Conservation (phyloP, 2,113 vertebrate genomes). For the Pteropus alecto region DNA sequence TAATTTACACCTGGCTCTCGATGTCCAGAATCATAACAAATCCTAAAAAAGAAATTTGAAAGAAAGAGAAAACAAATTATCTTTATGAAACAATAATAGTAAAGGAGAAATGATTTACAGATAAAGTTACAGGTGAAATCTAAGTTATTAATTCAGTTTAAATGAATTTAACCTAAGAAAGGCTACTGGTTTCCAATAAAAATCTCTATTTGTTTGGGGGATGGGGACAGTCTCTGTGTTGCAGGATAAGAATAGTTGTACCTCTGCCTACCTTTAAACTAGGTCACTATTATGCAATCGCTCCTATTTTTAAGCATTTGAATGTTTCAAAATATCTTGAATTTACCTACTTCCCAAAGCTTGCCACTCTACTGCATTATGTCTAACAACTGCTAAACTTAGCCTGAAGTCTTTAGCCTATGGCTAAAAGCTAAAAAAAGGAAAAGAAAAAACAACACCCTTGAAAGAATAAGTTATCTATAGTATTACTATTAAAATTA, state of each 20-base stretch:
- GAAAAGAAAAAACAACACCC: background rate
- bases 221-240: background rate
- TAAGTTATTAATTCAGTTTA: background rate
- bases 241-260: background rate
- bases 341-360: conserved; percentile 34
- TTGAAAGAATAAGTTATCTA: background rate
- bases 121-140: background rate
- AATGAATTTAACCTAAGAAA: background rate
- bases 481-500: background rate
- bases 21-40: background rate
- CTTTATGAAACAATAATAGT: background rate
- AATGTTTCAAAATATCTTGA: conserved; percentile 41
- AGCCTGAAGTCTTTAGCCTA: conserved; percentile 35
- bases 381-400: conserved; percentile 40
- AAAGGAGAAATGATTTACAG: background rate
- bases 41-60: background rate
- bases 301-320: background rate
- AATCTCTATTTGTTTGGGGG: background rate
- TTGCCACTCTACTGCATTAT: background rate
- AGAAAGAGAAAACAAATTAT: background rate
- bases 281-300: conserved; percentile 44
- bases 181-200: background rate
- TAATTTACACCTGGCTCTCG: background rate
- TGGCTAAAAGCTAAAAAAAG: background rate
- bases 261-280: conserved; percentile 1